Evolutionary conservation across 1,140 invertebrate genomes (phyloP).

Genomic region (Rhagoletis pomonella): DNA sequence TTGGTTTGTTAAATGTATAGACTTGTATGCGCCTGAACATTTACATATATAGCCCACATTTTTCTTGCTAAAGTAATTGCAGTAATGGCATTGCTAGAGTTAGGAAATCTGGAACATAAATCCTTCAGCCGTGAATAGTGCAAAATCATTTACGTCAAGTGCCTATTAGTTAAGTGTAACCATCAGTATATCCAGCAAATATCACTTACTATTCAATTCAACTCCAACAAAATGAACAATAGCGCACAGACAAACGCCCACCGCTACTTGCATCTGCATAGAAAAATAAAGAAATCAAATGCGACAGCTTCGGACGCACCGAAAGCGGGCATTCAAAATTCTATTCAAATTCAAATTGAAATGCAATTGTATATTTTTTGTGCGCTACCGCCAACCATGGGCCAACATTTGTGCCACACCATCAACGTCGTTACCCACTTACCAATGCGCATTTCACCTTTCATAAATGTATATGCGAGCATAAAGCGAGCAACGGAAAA

Average conservation of each 20-base stretch:
- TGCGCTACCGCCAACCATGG: not conserved
- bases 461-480: not conserved
- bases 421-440: not conserved
- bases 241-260: not conserved
- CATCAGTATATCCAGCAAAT: constrained; percentile 2
- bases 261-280: too few relatives aligned
- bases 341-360: constrained; percentile 20
- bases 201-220: not conserved
- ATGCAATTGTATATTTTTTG: not conserved
- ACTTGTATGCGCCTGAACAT: too few relatives aligned
- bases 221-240: not conserved
- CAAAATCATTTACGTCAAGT: constrained; percentile 42
- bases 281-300: too few relatives aligned
- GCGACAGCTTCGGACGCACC: not conserved
- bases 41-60: not conserved
- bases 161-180: constrained; percentile 18
- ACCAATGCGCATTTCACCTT: not conserved
- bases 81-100: not conserved
- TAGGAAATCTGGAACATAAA: not conserved
- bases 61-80: not conserved
- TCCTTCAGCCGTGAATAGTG: constrained; percentile 29
- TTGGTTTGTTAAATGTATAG: too few relatives aligned
- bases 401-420: not conserved
- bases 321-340: not conserved
- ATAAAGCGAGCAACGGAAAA: constrained; percentile 4